A percentile compares a stretch with the other conserved stretches of the same genome.
Evolutionary conservation across 2,888 invertebrate genomes (phyloP).

Genomic region (Lacanobia wlatinum): DNA sequence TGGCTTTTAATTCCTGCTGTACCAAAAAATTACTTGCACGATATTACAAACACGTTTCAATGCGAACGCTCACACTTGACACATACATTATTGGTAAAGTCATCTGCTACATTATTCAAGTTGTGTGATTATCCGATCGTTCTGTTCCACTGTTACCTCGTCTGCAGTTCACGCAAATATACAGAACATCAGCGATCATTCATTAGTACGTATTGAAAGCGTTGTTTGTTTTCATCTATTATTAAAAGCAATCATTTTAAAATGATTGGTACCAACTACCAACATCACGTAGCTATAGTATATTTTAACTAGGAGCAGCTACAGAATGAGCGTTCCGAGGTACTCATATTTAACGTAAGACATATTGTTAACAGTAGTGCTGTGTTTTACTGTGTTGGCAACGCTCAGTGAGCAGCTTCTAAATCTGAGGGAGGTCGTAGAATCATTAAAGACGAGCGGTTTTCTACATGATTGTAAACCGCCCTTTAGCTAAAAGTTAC

Average conservation of each 20-base stretch:
- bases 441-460: neutral
- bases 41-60: neutral
- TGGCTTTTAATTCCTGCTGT: no score
- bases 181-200: neutral
- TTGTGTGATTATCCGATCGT: conserved; percentile 13
- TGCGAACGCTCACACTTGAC: neutral
- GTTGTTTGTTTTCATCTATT: neutral
- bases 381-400: neutral
- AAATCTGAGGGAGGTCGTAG: neutral
- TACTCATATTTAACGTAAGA: no score
- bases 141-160: neutral
- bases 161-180: neutral
- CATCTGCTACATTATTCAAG: conserved; percentile 28
- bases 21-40: no score
- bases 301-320: no score
- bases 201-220: conserved; percentile 17
- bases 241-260: neutral
- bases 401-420: conserved; percentile 3
- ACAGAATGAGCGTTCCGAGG: no score
- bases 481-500: neutral
- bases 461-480: neutral
- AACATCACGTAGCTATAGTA: neutral
- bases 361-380: neutral
- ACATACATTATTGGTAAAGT: conserved; percentile 2
- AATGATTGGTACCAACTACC: no score